Evolutionary conservation across 1,140 invertebrate species (phyloP).

Genomic region (Lasioglossum baleicum): DNA sequence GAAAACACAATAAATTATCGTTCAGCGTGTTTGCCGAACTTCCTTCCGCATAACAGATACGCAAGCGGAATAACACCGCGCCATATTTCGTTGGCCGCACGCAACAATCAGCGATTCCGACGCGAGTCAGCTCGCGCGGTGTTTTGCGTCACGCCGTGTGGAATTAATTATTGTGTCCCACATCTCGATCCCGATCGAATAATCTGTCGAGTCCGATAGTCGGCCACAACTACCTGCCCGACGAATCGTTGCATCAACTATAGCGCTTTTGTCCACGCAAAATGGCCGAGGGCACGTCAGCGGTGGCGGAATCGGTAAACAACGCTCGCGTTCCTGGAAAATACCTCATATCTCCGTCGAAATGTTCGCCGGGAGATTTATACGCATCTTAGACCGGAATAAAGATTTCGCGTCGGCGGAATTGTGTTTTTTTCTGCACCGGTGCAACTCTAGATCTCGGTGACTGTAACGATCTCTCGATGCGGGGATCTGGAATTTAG

Average conservation of each 20-base stretch:
- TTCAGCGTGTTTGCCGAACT: neutral
- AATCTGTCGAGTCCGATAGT: neutral
- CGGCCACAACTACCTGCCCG: neutral
- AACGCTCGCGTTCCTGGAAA: neutral
- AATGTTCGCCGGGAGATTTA: neutral
- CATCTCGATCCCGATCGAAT: slow-evolving; percentile 3
- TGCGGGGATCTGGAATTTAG: no score
- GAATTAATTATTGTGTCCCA: slow-evolving; percentile 30
- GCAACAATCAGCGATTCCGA: neutral
- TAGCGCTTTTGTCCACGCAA: no score
- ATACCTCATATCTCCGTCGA: neutral
- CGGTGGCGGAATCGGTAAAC: neutral
- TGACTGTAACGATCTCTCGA: no score
- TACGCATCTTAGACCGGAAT: neutral
- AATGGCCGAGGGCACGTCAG: no score
- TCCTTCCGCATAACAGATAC: neutral
- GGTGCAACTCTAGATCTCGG: no score
- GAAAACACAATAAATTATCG: neutral
- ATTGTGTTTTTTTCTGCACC: neutral
- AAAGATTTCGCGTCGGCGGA: neutral
- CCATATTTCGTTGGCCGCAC: neutral
- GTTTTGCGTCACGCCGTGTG: neutral
- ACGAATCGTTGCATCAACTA: no score
- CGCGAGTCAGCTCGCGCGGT: neutral
- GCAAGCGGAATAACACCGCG: no score